These are phyloP conservation scores for Hybos culiciformis DNA, from an alignment of 2,888 invertebrate genomes.

Conservation along the genomic window DNA sequence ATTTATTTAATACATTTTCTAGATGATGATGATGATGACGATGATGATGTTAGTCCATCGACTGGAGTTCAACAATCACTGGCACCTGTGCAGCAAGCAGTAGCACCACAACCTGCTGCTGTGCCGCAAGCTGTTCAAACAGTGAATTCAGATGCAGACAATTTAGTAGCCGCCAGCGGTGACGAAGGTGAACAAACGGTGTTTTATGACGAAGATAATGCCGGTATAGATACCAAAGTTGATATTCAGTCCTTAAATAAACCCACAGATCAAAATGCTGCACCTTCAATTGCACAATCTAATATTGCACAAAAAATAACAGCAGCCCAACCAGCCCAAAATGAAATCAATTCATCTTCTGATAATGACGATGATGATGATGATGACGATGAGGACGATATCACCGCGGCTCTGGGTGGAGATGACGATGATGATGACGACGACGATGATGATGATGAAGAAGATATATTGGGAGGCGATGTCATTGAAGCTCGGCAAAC, in stretches of 20 bases:
- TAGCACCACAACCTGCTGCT: constrained; percentile 15
- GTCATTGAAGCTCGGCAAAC: constrained; percentile 54
- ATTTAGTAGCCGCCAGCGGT: too few relatives aligned
- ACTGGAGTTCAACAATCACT: constrained; percentile 25
- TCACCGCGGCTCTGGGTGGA: constrained; percentile 51
- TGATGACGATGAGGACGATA: constrained; percentile 48
- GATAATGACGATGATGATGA: constrained; percentile 33
- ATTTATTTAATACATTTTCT: constrained; percentile 22
- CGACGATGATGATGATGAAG: constrained; percentile 47
- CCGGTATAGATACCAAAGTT: constrained; percentile 23
- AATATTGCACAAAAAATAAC: constrained; percentile 2
- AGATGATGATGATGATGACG: constrained; percentile 50
- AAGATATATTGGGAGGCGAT: constrained; percentile 48
- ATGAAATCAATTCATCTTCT: constrained; percentile 12
- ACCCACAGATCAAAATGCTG: constrained; percentile 13
- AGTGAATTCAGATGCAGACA: constrained; percentile 22
- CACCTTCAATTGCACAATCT: constrained; percentile 12
- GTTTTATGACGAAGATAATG: constrained; percentile 34
- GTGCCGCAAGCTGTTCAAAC: constrained; percentile 18
- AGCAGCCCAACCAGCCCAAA: constrained; percentile 16
- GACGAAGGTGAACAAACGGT: constrained; percentile 37
- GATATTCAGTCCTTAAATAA: constrained; percentile 18
- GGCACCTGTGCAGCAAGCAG: constrained; percentile 9
- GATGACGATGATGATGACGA: constrained; percentile 51
- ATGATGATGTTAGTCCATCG: constrained; percentile 41